Percentiles rank a stretch among this genome's conserved stretches.
These are phyloP conservation scores for Epizoanthus fatuus DNA, from an alignment of 92 coral and sea anemone species.

Conservation along the genomic window DNA sequence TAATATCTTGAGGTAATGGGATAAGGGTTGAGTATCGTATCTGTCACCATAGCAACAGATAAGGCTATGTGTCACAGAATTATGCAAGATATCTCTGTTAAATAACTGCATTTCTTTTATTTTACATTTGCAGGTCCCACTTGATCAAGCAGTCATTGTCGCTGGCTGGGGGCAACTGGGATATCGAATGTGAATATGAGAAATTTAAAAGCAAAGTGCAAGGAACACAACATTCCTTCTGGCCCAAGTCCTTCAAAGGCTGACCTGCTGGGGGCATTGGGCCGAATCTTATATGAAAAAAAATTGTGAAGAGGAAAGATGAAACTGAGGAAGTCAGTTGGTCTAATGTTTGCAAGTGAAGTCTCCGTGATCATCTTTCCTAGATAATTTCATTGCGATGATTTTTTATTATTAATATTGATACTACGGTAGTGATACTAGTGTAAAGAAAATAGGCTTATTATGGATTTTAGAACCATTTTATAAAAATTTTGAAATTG, in stretches of 20 bases:
- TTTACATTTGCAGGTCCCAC: conserved; percentile 28
- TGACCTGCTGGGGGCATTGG: conserved; percentile 7
- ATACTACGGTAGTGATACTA: not conserved
- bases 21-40: conserved; percentile 27
- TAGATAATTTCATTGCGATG: not conserved
- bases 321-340: conserved; percentile 23
- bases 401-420: not conserved
- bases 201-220: conserved; percentile 2
- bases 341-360: conserved; percentile 26
- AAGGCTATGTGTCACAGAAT: conserved; percentile 14
- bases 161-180: conserved; percentile 4
- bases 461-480: too few relatives aligned
- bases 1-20: conserved; percentile 9
- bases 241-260: conserved; percentile 1
- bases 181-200: conserved; percentile 8
- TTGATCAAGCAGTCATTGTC: conserved; percentile 16
- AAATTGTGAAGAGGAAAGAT: conserved; percentile 24
- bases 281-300: conserved; percentile 17
- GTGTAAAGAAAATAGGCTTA: not conserved
- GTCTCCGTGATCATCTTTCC: conserved; percentile 14
- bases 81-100: conserved; percentile 2
- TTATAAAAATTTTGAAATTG: too few relatives aligned
- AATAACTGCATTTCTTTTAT: conserved; percentile 18
- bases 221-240: conserved; percentile 12
- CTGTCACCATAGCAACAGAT: conserved; percentile 32